Base-by-base conservation (phyloP, 1,140 invertebrate genomes). In the Drosophila takahashii region DNA sequence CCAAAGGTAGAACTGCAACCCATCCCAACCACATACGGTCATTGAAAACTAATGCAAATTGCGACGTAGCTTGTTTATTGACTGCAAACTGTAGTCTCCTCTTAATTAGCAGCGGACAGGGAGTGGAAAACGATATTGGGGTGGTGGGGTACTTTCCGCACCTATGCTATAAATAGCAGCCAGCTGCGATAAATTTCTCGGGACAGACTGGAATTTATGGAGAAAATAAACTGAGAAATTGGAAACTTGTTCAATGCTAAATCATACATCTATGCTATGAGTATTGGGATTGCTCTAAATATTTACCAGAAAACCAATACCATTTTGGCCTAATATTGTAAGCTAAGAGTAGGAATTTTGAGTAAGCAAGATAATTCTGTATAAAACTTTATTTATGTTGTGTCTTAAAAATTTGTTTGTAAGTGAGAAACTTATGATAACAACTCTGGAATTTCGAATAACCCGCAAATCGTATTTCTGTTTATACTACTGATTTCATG, bases 111-210 rank as follows among this genome's bases (percentile, higher is more conserved):
- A 54, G 57, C 16, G 34, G 39, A 13, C 13, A 16, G 18, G 26
- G 29, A 29, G 3, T 3, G 26, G 27, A 18, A 10, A 27, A 37
- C 29, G 18, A n/a, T 32, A 18, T 18, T 22, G 26, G 15, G 36
- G 22, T 27, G 11, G n/a, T 26, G 64, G 36, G 29, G 50, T 16
- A 37, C 6, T 9, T 48, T 42, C 83, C 65, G 50, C 83, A 81
- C 84, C 83, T 87, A 34, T 26, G 37, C 84, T 70, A 89, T 89
- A 89, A 89, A 87, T 89, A 87, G 83, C 60, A 41, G 32, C 52
- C 52, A 72, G 57, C 60, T 56, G 72, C 51, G 61, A 54, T 83
- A 87, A 75, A 61, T 76, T 67, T 52, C 60, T 65, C 15, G 13
- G 36, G 15, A 62, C 60, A 44, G 59, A 27, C 45, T 52, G 60